Base-by-base conservation (phyloP, 2,113 vertebrate species). In the Garra rufa region DNA sequence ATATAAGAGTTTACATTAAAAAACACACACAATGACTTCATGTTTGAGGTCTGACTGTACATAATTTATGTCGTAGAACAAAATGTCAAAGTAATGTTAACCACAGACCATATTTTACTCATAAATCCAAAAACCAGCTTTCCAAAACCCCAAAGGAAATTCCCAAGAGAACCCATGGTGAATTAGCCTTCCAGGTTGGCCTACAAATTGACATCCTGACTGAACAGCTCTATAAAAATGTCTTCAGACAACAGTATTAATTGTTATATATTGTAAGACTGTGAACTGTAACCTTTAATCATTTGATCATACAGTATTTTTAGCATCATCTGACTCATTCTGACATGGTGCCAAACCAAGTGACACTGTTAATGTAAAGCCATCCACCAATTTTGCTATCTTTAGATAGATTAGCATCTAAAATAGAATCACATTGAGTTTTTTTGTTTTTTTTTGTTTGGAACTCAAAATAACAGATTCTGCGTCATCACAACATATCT, bases 121-220 rank as follows among this genome's bases (percentile, higher is more conserved):
- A 38, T 34, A 67, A 67, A 67, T 38, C 65, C 30, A 5, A 19
- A n/a, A 10, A 15, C 65, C 17, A 15, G 17, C 30, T 69, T 69
- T 69, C 7, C 21, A 69, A 21, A 38, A 69, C 21, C 65, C 34
- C 34, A 38, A 38, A 69, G 30, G 34, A 38, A 69, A 38, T 69
- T 69, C 65, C 19, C 65, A 69, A 41, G 34, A 19, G 9, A 69
- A 69, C 30, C 34, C 2, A 41, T 67, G 9, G 65, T 10, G 34
- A 69, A 41, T 21, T 69, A 69, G 65, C 65, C 65, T 69, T 69
- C 17, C 65, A 41, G 9, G 30, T 69, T 69, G 65, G 17, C 34
- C 30, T 69, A 69, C 34, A 69, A 69, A 41, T 69, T 69, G 9
- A 21, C 65, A 41, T 41, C 34, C 65, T 41, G 65, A 38, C 17